phyloP scores from a whole-genome alignment of 1,140 invertebrate species.

The Metopolophium dirhodum region DNA sequence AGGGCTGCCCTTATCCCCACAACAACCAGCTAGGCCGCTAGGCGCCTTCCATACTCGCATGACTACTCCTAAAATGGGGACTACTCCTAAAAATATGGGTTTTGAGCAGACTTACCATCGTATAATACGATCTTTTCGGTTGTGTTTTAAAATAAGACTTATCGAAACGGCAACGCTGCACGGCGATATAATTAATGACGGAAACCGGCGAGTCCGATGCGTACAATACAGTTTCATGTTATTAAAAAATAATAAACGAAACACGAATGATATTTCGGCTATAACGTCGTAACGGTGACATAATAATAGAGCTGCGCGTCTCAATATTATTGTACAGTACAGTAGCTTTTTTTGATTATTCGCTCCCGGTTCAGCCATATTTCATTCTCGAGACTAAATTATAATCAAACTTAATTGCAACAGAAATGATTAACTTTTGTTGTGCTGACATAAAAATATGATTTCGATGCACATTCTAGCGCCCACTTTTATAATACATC shows the following conservation, averaged over 20 bases:
- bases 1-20: too few relatives aligned
- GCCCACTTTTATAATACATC: neutral
- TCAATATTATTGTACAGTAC: too few relatives aligned
- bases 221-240: neutral
- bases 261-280: neutral
- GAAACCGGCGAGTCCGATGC: neutral
- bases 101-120: neutral
- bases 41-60: too few relatives aligned
- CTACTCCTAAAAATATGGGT: neutral
- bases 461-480: neutral
- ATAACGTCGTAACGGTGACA: neutral
- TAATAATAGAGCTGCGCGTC: neutral
- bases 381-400: neutral
- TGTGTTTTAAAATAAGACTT: neutral
- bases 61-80: too few relatives aligned
- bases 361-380: neutral
- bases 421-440: conserved; percentile 4
- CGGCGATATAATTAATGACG: neutral
- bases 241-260: neutral
- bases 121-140: too few relatives aligned
- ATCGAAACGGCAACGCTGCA: neutral
- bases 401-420: conserved; percentile 19
- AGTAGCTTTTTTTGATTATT: neutral
- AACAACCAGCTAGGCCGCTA: too few relatives aligned
- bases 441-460: neutral